Base-by-base conservation (phyloP, 1,140 invertebrate genomes). In the Fopius arisanus region DNA sequence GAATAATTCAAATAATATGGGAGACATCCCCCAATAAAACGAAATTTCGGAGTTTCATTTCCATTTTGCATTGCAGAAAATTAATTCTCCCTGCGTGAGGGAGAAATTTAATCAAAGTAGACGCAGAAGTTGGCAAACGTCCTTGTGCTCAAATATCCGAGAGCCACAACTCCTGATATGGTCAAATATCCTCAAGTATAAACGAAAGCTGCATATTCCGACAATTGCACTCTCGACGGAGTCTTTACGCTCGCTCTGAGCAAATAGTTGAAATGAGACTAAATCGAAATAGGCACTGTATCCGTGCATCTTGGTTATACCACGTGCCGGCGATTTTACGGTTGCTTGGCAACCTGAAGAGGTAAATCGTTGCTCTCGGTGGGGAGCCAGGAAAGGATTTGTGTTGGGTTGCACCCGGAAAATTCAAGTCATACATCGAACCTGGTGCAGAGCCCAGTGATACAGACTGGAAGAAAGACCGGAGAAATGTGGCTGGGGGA, bases 391-490 rank as follows among this genome's bases (percentile, higher is more conserved):
- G 54, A 26, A 48, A 48, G 43, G 43, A 59, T 59, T 59, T 59
- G 23, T 59, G 54, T 59, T 59, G 54, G 54, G 54, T 28, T 48
- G 43, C 14, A n/a, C 43, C 43, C 43, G 43, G 54, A 28, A 59
- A 59, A 59, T 59, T 59, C 23, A 26, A 75, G 54, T 73, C 29
- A 59, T 70, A 71, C 75, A 59, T 59, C 54, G 54, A 59, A 59
- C 54, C 14, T 16, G 19, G 3, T 28, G 54, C 6, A 59, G 23
- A 26, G 19, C 29, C 73, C 21, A 62, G 41, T 51, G 29, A 48
- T 21, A 59, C 43, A 37, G 67, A 16, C 3, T 10, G 77, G 70
- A 69, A 69, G 76, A 66, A 72, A 70, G 40, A 66, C 26, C 12
- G 72, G 54, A 59, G 69, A 75, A 72, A 68, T 76, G 66, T 54